phyloP scores from a whole-genome alignment of 2,888 invertebrate species.

The Tricholauxania praeusta region DNA sequence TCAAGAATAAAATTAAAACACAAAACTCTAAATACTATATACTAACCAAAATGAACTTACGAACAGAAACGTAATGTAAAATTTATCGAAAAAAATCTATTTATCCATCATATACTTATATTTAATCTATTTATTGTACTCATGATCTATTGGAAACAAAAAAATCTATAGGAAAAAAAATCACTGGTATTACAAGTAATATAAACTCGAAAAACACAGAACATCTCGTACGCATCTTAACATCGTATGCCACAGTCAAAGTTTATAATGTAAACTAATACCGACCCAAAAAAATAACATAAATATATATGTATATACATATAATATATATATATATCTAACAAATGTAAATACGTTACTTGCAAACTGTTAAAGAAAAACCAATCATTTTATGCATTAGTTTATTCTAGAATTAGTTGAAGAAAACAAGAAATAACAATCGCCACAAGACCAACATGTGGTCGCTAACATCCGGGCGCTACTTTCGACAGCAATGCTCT shows the following conservation, averaged over 20 bases:
- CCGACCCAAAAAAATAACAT: slow-evolving; percentile 2
- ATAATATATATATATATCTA: neutral
- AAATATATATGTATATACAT: neutral
- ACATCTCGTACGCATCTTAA: neutral
- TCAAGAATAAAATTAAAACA: slow-evolving; percentile 6
- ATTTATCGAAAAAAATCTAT: neutral
- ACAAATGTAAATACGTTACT: too few relatives aligned
- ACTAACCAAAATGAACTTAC: too few relatives aligned
- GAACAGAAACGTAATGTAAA: too few relatives aligned
- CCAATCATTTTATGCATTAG: too few relatives aligned
- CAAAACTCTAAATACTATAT: too few relatives aligned
- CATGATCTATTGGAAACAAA: slow-evolving; percentile 15
- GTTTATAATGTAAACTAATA: neutral
- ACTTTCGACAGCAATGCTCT: too few relatives aligned
- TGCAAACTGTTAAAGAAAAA: too few relatives aligned
- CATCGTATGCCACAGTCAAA: too few relatives aligned
- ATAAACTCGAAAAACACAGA: neutral
- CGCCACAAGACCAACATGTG: too few relatives aligned
- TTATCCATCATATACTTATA: slow-evolving; percentile 18
- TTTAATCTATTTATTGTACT: slow-evolving; percentile 21
- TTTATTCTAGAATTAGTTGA: too few relatives aligned
- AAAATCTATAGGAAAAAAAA: neutral
- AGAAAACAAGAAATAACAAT: too few relatives aligned
- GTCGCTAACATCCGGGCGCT: too few relatives aligned
- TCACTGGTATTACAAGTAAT: slow-evolving; percentile 9